A percentile compares a stretch with the other conserved stretches of the same genome.
Conservation (phyloP, 2,797 vertebrate genomes). For the Enteromius afrohamiltoni region DNA sequence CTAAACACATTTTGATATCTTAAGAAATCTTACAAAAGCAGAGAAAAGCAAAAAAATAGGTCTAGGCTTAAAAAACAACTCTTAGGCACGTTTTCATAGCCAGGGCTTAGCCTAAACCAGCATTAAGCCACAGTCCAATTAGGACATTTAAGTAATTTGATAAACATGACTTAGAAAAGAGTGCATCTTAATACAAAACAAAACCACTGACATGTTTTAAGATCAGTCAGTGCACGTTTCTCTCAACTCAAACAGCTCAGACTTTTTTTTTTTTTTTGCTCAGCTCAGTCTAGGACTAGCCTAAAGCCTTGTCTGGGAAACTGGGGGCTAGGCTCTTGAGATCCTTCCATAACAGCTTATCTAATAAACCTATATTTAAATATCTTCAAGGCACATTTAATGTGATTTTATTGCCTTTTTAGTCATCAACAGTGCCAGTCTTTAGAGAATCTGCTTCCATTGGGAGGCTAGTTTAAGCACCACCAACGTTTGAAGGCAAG, state of each 20-base stretch:
- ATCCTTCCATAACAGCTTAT: background rate
- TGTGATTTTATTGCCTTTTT: slow-evolving; percentile 9
- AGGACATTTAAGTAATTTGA: too few species aligned
- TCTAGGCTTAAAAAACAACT: background rate
- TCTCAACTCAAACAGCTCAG: too few species aligned
- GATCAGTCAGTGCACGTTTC: too few species aligned
- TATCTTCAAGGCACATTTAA: background rate
- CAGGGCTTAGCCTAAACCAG: too few species aligned
- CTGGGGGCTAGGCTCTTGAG: too few species aligned
- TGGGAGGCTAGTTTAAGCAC: slow-evolving; percentile 39
- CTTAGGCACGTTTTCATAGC: background rate
- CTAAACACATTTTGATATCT: background rate
- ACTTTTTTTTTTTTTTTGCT: too few species aligned
- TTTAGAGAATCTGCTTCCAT: slow-evolving; percentile 41
- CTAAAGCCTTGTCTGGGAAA: too few species aligned
- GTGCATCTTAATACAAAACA: too few species aligned
- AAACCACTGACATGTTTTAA: too few species aligned
- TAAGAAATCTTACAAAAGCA: background rate
- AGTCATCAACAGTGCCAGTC: slow-evolving; percentile 17
- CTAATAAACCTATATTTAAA: background rate
- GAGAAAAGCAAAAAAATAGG: background rate
- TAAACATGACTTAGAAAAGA: too few species aligned
- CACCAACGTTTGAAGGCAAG: slow-evolving; percentile 59
- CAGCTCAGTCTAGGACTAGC: too few species aligned
- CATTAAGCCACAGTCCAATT: too few species aligned